Conservation (phyloP, 2,113 vertebrate genomes). For the Rhineura floridana region DNA sequence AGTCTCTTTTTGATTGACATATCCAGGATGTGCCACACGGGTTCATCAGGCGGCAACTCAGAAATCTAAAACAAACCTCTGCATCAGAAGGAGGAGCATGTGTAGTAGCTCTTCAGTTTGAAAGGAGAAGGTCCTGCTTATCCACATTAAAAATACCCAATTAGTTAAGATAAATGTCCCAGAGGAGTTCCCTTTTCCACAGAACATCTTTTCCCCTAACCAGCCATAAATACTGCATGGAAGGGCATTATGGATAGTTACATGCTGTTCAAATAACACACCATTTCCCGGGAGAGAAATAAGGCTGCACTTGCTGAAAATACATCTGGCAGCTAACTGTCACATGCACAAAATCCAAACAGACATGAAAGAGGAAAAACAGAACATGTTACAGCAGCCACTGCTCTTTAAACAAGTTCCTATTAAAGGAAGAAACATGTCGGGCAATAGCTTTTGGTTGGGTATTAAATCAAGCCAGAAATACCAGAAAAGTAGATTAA, state of each 20-base stretch:
- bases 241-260: background rate
- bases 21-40: background rate
- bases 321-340: accelerated
- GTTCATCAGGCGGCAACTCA: background rate
- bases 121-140: background rate
- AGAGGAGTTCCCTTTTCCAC: background rate
- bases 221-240: background rate
- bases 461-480: background rate
- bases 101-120: background rate
- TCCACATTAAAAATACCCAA: background rate
- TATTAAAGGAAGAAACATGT: background rate
- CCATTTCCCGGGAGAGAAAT: background rate
- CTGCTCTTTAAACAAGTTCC: accelerated
- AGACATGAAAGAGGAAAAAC: background rate
- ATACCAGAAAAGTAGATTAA: background rate
- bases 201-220: background rate
- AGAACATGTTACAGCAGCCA: accelerated
- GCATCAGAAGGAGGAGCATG: background rate
- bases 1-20: background rate
- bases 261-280: background rate
- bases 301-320: background rate
- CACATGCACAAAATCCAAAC: accelerated
- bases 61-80: background rate
- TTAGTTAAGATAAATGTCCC: background rate
- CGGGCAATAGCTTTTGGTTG: background rate